A percentile compares a stretch with the other conserved stretches of the same genome.
These are phyloP conservation scores for Mus musculus DNA, from an alignment of 2,113 vertebrate species.

Conservation along the genomic window GRCm39 chr15:82443501-82444000, in stretches of 20 bases:
- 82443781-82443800: background rate
- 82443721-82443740: background rate
- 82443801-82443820: background rate
- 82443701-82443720: background rate
- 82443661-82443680: background rate
- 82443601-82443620: background rate
- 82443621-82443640: background rate
- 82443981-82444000: background rate
- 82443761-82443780: background rate
- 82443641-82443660: background rate
- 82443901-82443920: background rate
- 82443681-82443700: background rate
- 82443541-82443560: background rate
- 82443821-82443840: background rate
- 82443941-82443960: background rate
- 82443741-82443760: no score
- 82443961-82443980: background rate
- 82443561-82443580: background rate
- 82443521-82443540: conserved; percentile 63
- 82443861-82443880: background rate
- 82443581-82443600: background rate
- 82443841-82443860: background rate
- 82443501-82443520: conserved; percentile 66
- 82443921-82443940: background rate
- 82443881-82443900: background rate